Base-by-base conservation (phyloP, 64 coral and sea anemone species). In the Pachyseris speciosa region DNA sequence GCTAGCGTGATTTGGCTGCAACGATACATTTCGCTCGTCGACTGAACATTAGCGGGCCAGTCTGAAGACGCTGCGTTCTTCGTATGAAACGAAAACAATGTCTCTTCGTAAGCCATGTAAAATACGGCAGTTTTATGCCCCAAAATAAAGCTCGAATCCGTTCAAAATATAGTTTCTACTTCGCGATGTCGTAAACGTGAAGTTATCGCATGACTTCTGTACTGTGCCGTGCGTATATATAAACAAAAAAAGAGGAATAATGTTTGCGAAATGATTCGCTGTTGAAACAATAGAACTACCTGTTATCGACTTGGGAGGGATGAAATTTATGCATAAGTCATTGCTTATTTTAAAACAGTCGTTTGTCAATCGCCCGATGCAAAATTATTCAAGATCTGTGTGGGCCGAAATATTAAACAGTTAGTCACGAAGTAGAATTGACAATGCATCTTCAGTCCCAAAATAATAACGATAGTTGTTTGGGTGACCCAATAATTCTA, bases 251-350 rank as follows among this genome's bases (percentile, higher is more conserved):
- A 19, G 1, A 0, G 9, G 50, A 15, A 57, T 34, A 7, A 57
- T 28, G 70, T 51, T 57, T 79, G 5, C 31, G 19, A 20, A 61
- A 7, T 36, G 77, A 81, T 60, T 81, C 52, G 52, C 77, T 39
- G 2, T 40, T 20, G 65, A 79, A 75, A 81, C 77, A 81, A 81
- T 63, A 59, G 33, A 11, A n/a, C 9, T 44, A 74, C 70, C 70
- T 74, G 70, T 24, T 45, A 34, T 69, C n/a, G n/a, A n/a, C n/a
- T n/a, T n/a, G n/a, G n/a, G n/a, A n/a, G n/a, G n/a, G n/a, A n/a
- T n/a, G n/a, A n/a, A n/a, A n/a, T n/a, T n/a, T n/a, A 29, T 10
- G 9, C 7, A 22, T 28, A 61, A 51, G 77, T 81, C 77, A 81
- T 15, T 2, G 27, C 19, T 34, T 24, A 25, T 81, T 81, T 81